Conservation (phyloP, 2,888 invertebrate species). For the Eupsilia transversa region DNA sequence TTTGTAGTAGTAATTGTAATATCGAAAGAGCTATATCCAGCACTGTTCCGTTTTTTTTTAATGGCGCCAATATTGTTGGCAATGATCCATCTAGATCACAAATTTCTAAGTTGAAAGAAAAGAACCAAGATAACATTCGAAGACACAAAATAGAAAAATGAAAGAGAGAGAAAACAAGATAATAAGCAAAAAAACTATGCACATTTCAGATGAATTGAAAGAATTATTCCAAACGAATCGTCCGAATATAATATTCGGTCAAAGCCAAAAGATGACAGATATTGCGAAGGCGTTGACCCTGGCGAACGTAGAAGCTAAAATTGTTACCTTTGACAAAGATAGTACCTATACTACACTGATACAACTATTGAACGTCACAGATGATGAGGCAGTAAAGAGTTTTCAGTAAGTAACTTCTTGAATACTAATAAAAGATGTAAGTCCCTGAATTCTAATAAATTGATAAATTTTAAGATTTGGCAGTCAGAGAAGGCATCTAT, state of each 20-base stretch:
- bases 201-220: constrained; percentile 52
- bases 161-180: too few species aligned
- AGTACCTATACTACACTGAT: constrained; percentile 9
- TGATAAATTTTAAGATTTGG: too few species aligned
- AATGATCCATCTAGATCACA: too few species aligned
- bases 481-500: too few species aligned
- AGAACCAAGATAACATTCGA: not conserved
- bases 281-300: constrained; percentile 37
- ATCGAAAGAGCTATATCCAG: too few species aligned
- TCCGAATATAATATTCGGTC: constrained; percentile 56
- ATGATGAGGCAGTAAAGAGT: constrained; percentile 8
- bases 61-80: too few species aligned
- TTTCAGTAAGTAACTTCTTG: constrained; percentile 48
- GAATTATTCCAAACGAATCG: constrained; percentile 33
- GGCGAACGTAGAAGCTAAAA: constrained; percentile 5
- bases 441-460: too few species aligned
- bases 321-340: constrained; percentile 35
- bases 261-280: constrained; percentile 27
- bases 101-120: too few species aligned
- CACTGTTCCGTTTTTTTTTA: too few species aligned
- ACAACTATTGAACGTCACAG: constrained; percentile 15
- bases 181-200: not conserved
- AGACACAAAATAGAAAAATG: too few species aligned
- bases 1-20: too few species aligned
- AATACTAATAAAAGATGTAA: not conserved